Evolutionary conservation across 1,140 invertebrate genomes (phyloP).

Genomic region (Zaprionus vittiger): DNA sequence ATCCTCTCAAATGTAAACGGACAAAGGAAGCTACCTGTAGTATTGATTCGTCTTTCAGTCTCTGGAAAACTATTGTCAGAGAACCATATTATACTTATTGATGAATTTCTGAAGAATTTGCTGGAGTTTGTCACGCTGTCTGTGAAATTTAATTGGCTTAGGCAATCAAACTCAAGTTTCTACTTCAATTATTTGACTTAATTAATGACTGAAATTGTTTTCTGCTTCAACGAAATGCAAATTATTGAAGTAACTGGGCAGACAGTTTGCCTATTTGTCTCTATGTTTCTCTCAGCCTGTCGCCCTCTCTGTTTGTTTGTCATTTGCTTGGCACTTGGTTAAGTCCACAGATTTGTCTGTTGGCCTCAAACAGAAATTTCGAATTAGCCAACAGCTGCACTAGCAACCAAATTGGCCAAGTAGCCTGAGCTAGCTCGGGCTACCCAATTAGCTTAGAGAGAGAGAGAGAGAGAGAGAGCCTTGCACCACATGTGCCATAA

Average conservation of each 20-base stretch:
- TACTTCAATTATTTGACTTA: constrained; percentile 17
- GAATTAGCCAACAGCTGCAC: constrained; percentile 29
- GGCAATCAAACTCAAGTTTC: constrained; percentile 16
- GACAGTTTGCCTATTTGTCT: background rate
- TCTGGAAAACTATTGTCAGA: background rate
- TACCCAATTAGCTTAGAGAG: constrained; percentile 68
- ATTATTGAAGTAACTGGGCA: constrained; percentile 28
- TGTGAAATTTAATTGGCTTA: constrained; percentile 5
- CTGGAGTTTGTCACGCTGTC: background rate
- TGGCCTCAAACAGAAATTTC: constrained; percentile 39
- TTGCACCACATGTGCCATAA: constrained; percentile 49
- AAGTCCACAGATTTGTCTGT: constrained; percentile 38
- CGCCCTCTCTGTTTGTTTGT: background rate
- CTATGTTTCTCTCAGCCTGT: background rate
- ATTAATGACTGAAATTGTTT: constrained; percentile 21
- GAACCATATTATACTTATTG: background rate
- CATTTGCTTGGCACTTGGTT: constrained; percentile 29
- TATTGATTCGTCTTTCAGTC: background rate
- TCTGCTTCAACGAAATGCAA: constrained; percentile 13
- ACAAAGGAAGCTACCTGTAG: background rate
- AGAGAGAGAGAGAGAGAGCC: constrained; percentile 18
- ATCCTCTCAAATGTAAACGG: constrained; percentile 18
- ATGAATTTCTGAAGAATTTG: background rate
- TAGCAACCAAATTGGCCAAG: constrained; percentile 58
- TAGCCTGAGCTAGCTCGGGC: constrained; percentile 37